A percentile compares a stretch with the other conserved stretches of the same genome.
Evolutionary conservation across 1,140 invertebrate species (phyloP).

Genomic region (Agrilus planipennis): DNA sequence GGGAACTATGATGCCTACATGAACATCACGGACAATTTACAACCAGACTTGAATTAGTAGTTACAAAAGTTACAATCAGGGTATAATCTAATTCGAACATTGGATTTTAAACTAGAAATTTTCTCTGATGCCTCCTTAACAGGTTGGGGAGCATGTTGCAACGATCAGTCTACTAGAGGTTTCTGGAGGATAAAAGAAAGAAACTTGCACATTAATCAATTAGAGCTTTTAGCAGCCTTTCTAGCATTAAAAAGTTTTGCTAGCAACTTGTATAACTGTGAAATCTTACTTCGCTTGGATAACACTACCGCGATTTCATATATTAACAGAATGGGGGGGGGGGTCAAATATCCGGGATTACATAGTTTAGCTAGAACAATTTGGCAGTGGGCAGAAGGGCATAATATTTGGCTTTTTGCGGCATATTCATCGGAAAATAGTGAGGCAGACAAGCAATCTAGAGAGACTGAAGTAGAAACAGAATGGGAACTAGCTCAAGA

Average conservation of each 20-base stretch:
- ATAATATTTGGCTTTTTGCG: conserved; percentile 16
- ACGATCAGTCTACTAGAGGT: conserved; percentile 14
- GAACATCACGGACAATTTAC: neutral
- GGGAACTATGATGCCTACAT: conserved; percentile 5
- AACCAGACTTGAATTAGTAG: conserved; percentile 23
- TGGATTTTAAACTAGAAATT: conserved; percentile 15
- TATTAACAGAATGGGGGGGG: conserved; percentile 20
- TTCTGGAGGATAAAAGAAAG: conserved; percentile 16
- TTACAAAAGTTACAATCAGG: conserved; percentile 12
- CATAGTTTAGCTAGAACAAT: conserved; percentile 16
- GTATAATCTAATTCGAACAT: conserved; percentile 10
- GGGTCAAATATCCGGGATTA: conserved; percentile 15
- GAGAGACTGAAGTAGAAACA: conserved; percentile 10
- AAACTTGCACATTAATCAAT: conserved; percentile 20
- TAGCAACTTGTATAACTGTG: neutral
- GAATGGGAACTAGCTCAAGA: conserved; percentile 5
- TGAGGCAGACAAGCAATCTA: conserved; percentile 18
- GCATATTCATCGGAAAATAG: conserved; percentile 19
- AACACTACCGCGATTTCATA: conserved; percentile 34
- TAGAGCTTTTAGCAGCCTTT: conserved; percentile 22
- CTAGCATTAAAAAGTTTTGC: conserved; percentile 21
- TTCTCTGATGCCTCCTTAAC: conserved; percentile 22
- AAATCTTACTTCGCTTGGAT: conserved; percentile 14
- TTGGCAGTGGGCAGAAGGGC: conserved; percentile 22
- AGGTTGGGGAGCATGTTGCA: conserved; percentile 21